A percentile compares a stretch with the other conserved stretches of the same genome.
These are phyloP conservation scores for Agrochola circellaris DNA, from an alignment of 2,888 invertebrate genomes.

Conservation along the genomic window DNA sequence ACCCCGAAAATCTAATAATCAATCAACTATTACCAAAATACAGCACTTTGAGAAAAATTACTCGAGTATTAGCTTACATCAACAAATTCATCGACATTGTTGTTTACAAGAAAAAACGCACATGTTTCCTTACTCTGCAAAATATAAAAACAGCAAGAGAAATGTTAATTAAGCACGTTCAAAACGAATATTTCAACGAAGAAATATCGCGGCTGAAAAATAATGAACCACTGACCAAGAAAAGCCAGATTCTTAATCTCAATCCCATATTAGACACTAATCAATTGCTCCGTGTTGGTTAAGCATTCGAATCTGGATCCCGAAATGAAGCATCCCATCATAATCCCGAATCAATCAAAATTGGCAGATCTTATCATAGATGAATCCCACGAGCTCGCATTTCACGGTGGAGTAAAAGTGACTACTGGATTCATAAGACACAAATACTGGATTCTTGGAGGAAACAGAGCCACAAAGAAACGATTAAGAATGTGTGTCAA, in stretches of 20 bases:
- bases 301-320: no score
- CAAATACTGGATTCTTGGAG: conserved; percentile 4
- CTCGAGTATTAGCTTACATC: neutral
- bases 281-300: no score
- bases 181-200: no score
- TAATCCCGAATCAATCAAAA: conserved; percentile 5
- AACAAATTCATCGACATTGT: neutral
- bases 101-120: neutral
- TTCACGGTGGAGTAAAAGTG: neutral
- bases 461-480: conserved; percentile 3
- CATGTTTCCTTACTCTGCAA: conserved; percentile 1
- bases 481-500: no score
- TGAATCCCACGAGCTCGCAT: neutral
- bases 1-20: neutral
- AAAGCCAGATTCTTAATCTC: no score
- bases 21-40: neutral
- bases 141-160: no score
- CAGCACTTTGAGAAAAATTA: neutral
- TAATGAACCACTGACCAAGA: no score
- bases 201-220: no score
- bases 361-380: neutral
- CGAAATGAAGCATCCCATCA: conserved; percentile 10
- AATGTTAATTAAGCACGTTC: no score
- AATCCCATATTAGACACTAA: no score
- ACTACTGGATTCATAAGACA: neutral